A percentile compares a stretch with the other conserved stretches of the same genome.
Conservation (phyloP, 2,888 invertebrate genomes). For the Xylophagus ater region DNA sequence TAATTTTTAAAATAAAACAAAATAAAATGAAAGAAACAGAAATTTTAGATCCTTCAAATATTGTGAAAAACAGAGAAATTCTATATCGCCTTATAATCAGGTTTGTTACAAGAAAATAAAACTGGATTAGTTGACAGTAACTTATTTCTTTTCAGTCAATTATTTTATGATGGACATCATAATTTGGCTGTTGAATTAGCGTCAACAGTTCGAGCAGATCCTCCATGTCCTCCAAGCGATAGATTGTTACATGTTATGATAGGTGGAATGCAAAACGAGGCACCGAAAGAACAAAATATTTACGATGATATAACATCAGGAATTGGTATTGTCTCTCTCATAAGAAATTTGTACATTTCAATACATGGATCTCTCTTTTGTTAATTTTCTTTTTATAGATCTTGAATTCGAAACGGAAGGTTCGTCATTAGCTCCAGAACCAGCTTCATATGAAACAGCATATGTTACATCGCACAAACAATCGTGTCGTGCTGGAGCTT, state of each 20-base stretch:
- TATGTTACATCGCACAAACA: constrained; percentile 98
- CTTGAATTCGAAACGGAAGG: constrained; percentile 95
- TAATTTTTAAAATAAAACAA: too few relatives aligned
- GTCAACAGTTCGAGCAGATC: constrained; percentile 76
- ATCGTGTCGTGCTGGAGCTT: constrained; percentile 89
- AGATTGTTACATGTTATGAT: constrained; percentile 75
- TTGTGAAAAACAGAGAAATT: constrained; percentile 78
- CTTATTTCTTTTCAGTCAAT: constrained; percentile 58
- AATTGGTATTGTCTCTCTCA: constrained; percentile 21
- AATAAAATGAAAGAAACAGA: constrained; percentile 36
- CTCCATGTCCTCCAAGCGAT: constrained; percentile 93
- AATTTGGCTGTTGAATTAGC: constrained; percentile 80
- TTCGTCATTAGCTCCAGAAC: constrained; percentile 85
- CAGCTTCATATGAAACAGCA: constrained; percentile 94
- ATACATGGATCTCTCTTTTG: constrained; percentile 1
- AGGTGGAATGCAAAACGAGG: constrained; percentile 75
- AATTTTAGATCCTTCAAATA: constrained; percentile 55
- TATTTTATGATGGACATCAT: constrained; percentile 96
- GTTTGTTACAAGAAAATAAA: constrained; percentile 40
- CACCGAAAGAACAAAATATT: constrained; percentile 47
- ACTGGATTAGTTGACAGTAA: background rate
- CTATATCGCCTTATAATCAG: constrained; percentile 88
- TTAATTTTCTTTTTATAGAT: constrained; percentile 50
- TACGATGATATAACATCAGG: constrained; percentile 37
- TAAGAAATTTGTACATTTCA: background rate